Evolutionary conservation across 2,888 invertebrate species (phyloP).

Genomic region (Drosophila antonietae): DNA sequence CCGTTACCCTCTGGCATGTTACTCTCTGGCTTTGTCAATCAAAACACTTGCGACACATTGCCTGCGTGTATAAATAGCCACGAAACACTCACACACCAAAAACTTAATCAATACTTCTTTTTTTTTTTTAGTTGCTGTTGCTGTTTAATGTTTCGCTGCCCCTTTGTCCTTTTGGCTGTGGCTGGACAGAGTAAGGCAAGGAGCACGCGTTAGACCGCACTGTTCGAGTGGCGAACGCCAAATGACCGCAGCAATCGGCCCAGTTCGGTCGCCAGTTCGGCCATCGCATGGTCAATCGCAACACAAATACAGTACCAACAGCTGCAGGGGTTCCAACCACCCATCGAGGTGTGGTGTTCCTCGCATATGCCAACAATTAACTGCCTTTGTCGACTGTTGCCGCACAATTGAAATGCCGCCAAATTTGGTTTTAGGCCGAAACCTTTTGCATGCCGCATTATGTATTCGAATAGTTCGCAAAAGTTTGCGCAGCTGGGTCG

Average conservation of each 20-base stretch:
- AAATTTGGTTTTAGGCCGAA: constrained; percentile 34
- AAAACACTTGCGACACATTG: constrained; percentile 20
- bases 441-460: constrained; percentile 55
- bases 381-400: constrained; percentile 44
- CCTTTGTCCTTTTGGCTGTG: constrained; percentile 29
- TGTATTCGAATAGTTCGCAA: constrained; percentile 44
- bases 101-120: constrained; percentile 72
- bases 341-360: background rate
- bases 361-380: constrained; percentile 37
- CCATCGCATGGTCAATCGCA: constrained; percentile 46
- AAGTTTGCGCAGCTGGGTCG: constrained; percentile 12
- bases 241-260: constrained; percentile 78
- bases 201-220: constrained; percentile 67
- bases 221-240: constrained; percentile 77
- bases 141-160: constrained; percentile 27
- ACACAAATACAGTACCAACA: constrained; percentile 13
- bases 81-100: constrained; percentile 35
- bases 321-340: constrained; percentile 21
- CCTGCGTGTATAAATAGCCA: constrained; percentile 48
- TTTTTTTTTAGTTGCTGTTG: constrained; percentile 10
- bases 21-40: constrained; percentile 53
- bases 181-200: constrained; percentile 42
- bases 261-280: constrained; percentile 48
- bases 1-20: constrained; percentile 54
- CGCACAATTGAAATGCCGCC: constrained; percentile 57